These are phyloP conservation scores for Schizothorax lantsangensis DNA, from an alignment of 2,797 vertebrate genomes.

Conservation along the genomic window DNA sequence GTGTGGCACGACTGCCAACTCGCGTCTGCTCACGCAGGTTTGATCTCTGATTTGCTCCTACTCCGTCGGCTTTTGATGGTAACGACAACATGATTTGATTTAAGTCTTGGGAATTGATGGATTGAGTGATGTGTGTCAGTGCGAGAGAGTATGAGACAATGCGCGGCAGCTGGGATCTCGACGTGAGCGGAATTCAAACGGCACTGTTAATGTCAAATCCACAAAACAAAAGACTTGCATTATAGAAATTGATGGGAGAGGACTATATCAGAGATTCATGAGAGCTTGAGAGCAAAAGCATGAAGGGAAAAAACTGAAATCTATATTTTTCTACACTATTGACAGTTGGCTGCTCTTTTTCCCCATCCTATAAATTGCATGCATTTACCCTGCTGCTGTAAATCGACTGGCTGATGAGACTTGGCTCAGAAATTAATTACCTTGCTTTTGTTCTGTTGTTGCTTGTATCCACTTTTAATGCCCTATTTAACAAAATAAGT, in stretches of 20 bases:
- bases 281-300: neutral
- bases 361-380: constrained; percentile 55
- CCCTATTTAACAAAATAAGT: constrained; percentile 23
- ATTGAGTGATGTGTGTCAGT: constrained; percentile 69
- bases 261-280: constrained; percentile 50
- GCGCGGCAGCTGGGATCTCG: constrained; percentile 44
- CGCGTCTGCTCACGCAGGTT: constrained; percentile 24
- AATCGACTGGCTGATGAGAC: constrained; percentile 49
- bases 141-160: constrained; percentile 54
- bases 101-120: constrained; percentile 51
- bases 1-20: neutral
- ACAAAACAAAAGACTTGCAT: constrained; percentile 58
- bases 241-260: constrained; percentile 60
- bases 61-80: constrained; percentile 57
- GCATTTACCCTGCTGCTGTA: constrained; percentile 31
- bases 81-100: constrained; percentile 68
- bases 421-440: constrained; percentile 45
- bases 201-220: constrained; percentile 50
- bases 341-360: constrained; percentile 57
- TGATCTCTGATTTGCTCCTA: constrained; percentile 52
- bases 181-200: constrained; percentile 56
- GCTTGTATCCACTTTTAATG: neutral
- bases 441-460: constrained; percentile 51
- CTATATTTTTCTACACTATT: constrained; percentile 41
- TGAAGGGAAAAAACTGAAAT: constrained; percentile 17